Percentiles rank a stretch among this genome's conserved stretches.
Evolutionary conservation across 2,797 vertebrate species (phyloP).

Genomic region (Amphiprion clarkii): DNA sequence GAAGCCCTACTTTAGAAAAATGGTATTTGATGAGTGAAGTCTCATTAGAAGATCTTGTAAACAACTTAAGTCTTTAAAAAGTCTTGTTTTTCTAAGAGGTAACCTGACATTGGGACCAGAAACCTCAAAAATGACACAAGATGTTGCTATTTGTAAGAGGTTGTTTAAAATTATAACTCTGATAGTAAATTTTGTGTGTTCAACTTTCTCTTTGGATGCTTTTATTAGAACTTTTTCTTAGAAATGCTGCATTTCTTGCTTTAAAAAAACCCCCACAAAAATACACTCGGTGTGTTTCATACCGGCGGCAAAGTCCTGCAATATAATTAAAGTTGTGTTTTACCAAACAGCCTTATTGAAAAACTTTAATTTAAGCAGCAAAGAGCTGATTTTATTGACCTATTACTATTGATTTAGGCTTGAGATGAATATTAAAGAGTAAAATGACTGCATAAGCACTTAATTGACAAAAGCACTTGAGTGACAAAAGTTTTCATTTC

Average conservation of each 20-base stretch:
- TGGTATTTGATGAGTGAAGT: background rate
- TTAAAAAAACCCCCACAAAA: background rate
- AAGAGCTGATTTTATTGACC: conserved; percentile 1
- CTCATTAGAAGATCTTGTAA: background rate
- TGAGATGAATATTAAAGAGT: conserved; percentile 13
- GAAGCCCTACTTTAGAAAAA: conserved; percentile 5
- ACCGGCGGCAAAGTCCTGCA: conserved; percentile 1
- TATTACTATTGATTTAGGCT: background rate
- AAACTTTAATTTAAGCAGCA: background rate
- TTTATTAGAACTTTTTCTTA: background rate
- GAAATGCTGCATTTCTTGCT: background rate
- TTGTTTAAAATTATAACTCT: background rate
- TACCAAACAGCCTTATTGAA: background rate
- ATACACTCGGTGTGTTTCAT: background rate
- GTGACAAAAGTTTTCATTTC: conserved; percentile 18
- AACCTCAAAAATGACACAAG: background rate
- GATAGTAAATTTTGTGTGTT: background rate
- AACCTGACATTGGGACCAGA: background rate
- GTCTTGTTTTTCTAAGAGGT: background rate
- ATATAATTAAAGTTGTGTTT: background rate
- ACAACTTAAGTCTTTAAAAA: background rate
- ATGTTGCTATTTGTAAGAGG: conserved; percentile 5
- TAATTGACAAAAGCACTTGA: conserved; percentile 45
- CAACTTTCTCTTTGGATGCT: background rate
- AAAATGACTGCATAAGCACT: conserved; percentile 17